Evolutionary conservation across 2,888 invertebrate genomes (phyloP).

Genomic region (Megamerina dolium): DNA sequence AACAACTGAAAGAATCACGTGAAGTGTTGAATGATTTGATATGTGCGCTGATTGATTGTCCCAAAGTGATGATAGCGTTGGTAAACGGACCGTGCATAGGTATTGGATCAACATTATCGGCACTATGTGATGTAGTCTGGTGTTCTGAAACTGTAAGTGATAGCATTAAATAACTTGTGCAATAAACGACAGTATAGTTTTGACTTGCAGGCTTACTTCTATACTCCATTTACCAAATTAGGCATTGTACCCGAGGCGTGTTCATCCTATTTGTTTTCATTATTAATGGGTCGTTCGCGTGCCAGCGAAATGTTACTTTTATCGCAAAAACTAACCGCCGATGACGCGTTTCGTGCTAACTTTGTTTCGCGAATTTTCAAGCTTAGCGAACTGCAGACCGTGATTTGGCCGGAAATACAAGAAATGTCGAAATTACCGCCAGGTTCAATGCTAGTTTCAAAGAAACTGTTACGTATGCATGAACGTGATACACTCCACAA

Average conservation of each 20-base stretch:
- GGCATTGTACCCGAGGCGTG: slow-evolving; percentile 88
- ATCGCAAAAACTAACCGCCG: slow-evolving; percentile 69
- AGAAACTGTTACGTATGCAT: slow-evolving; percentile 60
- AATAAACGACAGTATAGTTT: neutral
- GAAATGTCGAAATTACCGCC: slow-evolving; percentile 54
- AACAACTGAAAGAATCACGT: slow-evolving; percentile 33
- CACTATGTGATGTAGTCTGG: slow-evolving; percentile 83
- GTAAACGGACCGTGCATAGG: slow-evolving; percentile 95
- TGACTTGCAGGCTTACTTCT: slow-evolving; percentile 69
- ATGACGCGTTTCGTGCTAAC: slow-evolving; percentile 71
- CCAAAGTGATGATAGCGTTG: slow-evolving; percentile 79
- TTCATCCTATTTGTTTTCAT: slow-evolving; percentile 79
- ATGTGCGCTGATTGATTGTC: slow-evolving; percentile 72
- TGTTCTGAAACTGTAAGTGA: slow-evolving; percentile 71
- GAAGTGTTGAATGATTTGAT: slow-evolving; percentile 58
- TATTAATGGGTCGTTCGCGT: slow-evolving; percentile 75
- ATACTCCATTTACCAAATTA: slow-evolving; percentile 78
- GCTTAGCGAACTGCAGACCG: slow-evolving; percentile 54
- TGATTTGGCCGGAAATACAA: slow-evolving; percentile 56
- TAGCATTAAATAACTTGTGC: neutral
- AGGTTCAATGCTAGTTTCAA: slow-evolving; percentile 60
- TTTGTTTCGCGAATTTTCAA: slow-evolving; percentile 76
- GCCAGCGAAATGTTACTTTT: slow-evolving; percentile 61
- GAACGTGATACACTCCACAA: slow-evolving; percentile 58
- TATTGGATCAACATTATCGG: slow-evolving; percentile 67